Percentiles rank a stretch among this genome's conserved stretches.
Conservation (phyloP, 2,888 invertebrate species). For the Xylocampa areola region DNA sequence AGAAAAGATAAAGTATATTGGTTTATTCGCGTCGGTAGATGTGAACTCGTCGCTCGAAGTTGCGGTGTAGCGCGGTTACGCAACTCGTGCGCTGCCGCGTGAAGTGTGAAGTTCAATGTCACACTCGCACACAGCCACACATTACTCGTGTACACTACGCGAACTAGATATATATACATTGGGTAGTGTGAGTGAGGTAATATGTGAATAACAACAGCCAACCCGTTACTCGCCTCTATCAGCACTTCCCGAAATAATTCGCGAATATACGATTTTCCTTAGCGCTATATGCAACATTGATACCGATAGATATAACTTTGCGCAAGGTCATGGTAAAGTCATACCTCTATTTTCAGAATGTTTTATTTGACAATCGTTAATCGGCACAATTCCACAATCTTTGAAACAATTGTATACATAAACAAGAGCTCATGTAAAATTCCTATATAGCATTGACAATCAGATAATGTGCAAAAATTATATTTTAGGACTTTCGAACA, state of each 20-base stretch:
- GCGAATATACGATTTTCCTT: constrained; percentile 81
- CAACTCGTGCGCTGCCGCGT: constrained; percentile 85
- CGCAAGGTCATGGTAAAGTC: constrained; percentile 85
- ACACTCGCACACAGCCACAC: constrained; percentile 75
- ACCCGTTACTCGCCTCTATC: constrained; percentile 87
- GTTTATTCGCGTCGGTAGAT: constrained; percentile 56
- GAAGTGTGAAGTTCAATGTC: constrained; percentile 90
- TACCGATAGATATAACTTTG: constrained; percentile 76
- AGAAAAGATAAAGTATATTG: constrained; percentile 42
- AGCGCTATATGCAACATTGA: constrained; percentile 69
- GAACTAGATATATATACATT: constrained; percentile 61
- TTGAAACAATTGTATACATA: background rate
- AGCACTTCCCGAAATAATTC: constrained; percentile 86
- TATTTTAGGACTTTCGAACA: too few species aligned
- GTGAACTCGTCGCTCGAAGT: constrained; percentile 56
- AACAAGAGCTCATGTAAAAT: background rate
- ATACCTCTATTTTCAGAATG: constrained; percentile 69
- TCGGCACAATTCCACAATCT: constrained; percentile 17
- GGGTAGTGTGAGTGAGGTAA: constrained; percentile 69
- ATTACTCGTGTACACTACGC: constrained; percentile 48
- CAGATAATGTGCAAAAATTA: background rate
- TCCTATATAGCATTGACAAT: constrained; percentile 1
- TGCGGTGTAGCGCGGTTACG: constrained; percentile 74
- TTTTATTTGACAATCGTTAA: constrained; percentile 57
- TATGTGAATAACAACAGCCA: constrained; percentile 84